These are phyloP conservation scores for Drosophila anomalata DNA, from an alignment of 2,888 invertebrate species.

Conservation along the genomic window DNA sequence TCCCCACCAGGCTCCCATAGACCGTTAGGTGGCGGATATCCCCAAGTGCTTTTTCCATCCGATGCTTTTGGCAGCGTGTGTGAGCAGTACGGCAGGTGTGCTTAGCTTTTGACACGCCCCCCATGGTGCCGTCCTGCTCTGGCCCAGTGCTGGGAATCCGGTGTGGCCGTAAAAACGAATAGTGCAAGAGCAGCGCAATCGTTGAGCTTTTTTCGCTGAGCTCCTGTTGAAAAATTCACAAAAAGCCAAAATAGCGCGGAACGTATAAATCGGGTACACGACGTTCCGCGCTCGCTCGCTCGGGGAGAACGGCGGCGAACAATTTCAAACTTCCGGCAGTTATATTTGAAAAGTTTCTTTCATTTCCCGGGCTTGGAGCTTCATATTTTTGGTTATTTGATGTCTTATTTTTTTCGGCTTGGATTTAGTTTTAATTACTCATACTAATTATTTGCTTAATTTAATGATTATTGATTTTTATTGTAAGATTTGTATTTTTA, in stretches of 20 bases:
- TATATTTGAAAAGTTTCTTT: conserved; percentile 3
- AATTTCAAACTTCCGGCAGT: conserved; percentile 17
- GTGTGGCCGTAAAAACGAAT: conserved; percentile 14
- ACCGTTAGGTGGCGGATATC: conserved; percentile 10
- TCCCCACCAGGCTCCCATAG: conserved; percentile 80
- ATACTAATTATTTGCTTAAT: background rate
- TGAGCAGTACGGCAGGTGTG: conserved; percentile 48
- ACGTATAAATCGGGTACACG: conserved; percentile 66
- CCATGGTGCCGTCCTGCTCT: conserved; percentile 10
- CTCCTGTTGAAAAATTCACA: conserved; percentile 74
- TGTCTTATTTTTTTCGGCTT: background rate
- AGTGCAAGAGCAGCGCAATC: conserved; percentile 40
- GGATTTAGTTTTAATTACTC: background rate
- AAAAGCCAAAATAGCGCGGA: conserved; percentile 80
- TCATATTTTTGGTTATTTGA: background rate
- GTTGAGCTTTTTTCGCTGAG: conserved; percentile 51
- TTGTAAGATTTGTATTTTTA: background rate
- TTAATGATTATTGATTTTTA: background rate
- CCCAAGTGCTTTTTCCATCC: conserved; percentile 53
- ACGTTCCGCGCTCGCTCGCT: conserved; percentile 40
- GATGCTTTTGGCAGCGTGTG: conserved; percentile 25
- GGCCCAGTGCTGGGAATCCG: conserved; percentile 36
- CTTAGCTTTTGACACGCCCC: conserved; percentile 40
- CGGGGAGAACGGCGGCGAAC: conserved; percentile 11
- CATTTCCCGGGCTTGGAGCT: background rate